phyloP scores from a whole-genome alignment of 2,113 vertebrate species.

The Alouatta palliata region DNA sequence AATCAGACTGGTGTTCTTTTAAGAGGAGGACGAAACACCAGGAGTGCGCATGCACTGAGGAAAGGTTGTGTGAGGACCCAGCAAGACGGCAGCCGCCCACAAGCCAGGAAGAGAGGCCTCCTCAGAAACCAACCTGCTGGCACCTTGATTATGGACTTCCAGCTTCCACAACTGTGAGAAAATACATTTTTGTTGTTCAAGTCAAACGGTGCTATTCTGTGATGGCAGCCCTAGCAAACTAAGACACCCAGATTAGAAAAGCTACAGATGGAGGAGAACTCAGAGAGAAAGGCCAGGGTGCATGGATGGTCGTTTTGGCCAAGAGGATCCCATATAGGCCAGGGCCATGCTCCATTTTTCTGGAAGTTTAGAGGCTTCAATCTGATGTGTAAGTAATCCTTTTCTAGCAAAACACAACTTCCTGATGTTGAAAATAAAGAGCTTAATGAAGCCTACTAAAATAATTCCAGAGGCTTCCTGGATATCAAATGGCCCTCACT shows the following conservation, averaged over 20 bases:
- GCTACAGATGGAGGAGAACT: not conserved
- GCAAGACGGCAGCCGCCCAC: not conserved
- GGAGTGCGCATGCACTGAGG: too few relatives aligned
- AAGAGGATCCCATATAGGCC: not conserved
- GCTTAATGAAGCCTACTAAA: not conserved
- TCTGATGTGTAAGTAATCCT: not conserved
- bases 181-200: not conserved
- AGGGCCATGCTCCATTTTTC: not conserved
- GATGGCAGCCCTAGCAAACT: not conserved
- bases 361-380: not conserved
- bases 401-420: constrained; percentile 16
- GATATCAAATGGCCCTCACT: constrained; percentile 13
- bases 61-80: not conserved
- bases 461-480: constrained; percentile 44
- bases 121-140: too few relatives aligned
- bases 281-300: not conserved
- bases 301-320: not conserved
- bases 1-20: not conserved
- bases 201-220: not conserved
- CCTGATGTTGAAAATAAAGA: constrained; percentile 46
- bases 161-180: not conserved
- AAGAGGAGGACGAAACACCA: not conserved
- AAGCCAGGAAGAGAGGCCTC: not conserved
- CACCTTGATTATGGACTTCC: not conserved
- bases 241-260: not conserved